A percentile compares a stretch with the other conserved stretches of the same genome.
Evolutionary conservation across 2,113 vertebrate species (phyloP).

Genomic region (Dipodomys spectabilis): DNA sequence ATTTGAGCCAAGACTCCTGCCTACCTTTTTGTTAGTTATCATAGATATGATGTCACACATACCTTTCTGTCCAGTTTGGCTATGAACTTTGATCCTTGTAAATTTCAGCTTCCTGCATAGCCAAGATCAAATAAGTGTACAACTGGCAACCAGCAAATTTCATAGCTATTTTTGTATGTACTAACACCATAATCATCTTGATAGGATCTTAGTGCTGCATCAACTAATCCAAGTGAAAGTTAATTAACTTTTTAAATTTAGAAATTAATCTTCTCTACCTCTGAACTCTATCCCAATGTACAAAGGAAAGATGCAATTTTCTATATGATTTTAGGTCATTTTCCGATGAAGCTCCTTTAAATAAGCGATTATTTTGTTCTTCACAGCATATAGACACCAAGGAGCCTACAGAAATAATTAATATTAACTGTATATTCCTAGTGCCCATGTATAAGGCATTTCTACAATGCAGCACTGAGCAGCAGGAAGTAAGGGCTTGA

Average conservation of each 20-base stretch:
- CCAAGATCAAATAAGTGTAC: no score
- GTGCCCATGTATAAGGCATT: accelerated
- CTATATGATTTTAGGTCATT: not conserved
- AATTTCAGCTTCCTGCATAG: no score
- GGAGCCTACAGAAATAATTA: not conserved
- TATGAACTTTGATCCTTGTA: no score
- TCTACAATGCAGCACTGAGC: accelerated
- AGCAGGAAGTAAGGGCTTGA: not conserved
- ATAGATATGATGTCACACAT: no score
- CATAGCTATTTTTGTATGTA: not conserved
- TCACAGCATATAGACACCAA: not conserved
- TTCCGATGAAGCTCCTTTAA: not conserved
- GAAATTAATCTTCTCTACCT: conserved; percentile 40
- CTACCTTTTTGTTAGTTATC: no score
- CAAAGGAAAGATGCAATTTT: not conserved
- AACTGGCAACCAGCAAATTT: not conserved
- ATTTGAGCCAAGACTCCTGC: no score
- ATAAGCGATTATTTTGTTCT: not conserved
- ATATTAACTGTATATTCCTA: not conserved
- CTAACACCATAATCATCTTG: not conserved
- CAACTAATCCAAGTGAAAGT: conserved; percentile 17
- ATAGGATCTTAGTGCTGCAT: not conserved
- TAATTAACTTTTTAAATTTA: conserved; percentile 65
- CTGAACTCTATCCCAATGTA: not conserved
- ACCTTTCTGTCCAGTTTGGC: no score